Conservation (phyloP, 1,140 invertebrate species). For the Drosophila takahashii region DNA sequence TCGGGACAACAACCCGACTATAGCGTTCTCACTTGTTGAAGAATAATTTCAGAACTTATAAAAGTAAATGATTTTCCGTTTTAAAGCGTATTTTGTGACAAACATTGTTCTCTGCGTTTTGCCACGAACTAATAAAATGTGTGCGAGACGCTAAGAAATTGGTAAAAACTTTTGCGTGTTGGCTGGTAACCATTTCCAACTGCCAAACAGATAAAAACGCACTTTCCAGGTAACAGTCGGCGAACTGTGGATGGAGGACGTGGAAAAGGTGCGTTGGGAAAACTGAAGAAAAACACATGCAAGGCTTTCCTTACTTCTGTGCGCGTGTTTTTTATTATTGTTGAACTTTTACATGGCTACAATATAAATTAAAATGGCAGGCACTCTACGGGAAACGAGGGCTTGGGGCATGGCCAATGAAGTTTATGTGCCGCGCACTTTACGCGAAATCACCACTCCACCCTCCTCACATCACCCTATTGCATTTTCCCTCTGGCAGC, state of each 20-base stretch:
- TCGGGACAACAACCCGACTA: too few relatives aligned
- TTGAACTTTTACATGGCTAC: conserved; percentile 77
- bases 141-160: conserved; percentile 26
- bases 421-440: conserved; percentile 65
- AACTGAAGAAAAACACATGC: conserved; percentile 43
- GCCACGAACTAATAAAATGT: conserved; percentile 15
- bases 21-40: too few relatives aligned
- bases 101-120: background rate
- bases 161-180: conserved; percentile 31
- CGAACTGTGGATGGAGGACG: conserved; percentile 1
- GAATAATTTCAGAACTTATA: background rate
- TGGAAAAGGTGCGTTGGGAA: conserved; percentile 1
- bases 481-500: conserved; percentile 57
- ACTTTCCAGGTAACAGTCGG: conserved; percentile 47
- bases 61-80: background rate
- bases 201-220: conserved; percentile 76
- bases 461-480: background rate
- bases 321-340: conserved; percentile 68
- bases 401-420: conserved; percentile 39
- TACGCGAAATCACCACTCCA: conserved; percentile 22
- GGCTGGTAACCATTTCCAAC: conserved; percentile 40
- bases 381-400: conserved; percentile 40
- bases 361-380: conserved; percentile 82
- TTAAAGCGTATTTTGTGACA: background rate
- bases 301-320: conserved; percentile 21